Evolutionary conservation across 2,888 invertebrate genomes (phyloP), one percentile per base, ranked within the genome.

Genomic region (Polyommatus iphigenia): DNA sequence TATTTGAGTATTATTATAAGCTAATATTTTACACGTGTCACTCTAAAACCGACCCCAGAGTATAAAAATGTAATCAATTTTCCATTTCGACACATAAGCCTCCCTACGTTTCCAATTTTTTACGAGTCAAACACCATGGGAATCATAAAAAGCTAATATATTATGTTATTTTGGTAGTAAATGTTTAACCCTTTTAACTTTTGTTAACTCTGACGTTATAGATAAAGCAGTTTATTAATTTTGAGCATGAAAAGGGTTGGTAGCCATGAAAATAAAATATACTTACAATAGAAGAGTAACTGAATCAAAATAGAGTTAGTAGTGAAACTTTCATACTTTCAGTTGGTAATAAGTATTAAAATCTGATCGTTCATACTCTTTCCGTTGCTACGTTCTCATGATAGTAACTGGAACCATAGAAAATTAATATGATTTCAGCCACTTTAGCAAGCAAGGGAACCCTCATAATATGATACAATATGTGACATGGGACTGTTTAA

Each of bases 101-200:
- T 20, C 20, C 29, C 67, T 15, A 8, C 15, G 67, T 67, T 67
- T 67, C 4, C 67, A 67, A 67, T 67, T 29, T 67, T 67, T 67
- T 32, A 67, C 67, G 67, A 67, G 29, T 29, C 7, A 67, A 29
- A 67, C 29, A 18, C 29, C 67, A 67, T 67, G 67, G 67, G 67
- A 67, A 67, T 67, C 29, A 32, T 67, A 67, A 67, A 67, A 67
- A 67, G 67, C 32, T 67, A 67, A 29, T 67, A 67, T 32, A 67
- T 67, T 32, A 67, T 67, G 67, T 32, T 67, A 67, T 67, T 67
- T 20, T 15, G 29, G 67, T 18, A 15, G 13, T 32, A 29, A 67
- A 67, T 29, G 18, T 67, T 62, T 24, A 41, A 20, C 62, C 62
- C 62, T 62, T 62, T 24, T 62, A 62, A 62, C 62, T 3, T 7